Evolutionary conservation across 2,113 vertebrate genomes (phyloP).

Genomic region (Myanophis thanlyinensis): DNA sequence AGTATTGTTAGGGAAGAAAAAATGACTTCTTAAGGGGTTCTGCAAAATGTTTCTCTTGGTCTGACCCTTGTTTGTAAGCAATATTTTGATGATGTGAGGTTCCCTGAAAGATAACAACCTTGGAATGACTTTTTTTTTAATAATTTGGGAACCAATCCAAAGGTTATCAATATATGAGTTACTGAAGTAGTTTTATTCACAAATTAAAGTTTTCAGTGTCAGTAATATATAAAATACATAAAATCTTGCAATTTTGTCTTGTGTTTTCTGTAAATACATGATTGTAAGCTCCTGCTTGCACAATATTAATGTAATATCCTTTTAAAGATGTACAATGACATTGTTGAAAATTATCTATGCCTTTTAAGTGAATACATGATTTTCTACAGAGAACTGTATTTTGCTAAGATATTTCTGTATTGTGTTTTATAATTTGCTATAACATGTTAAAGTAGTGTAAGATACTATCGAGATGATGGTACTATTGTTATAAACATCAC

Average conservation of each 20-base stretch:
- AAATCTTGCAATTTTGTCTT: not conserved
- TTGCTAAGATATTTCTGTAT: not conserved
- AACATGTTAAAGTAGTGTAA: not conserved
- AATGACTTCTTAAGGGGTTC: not conserved
- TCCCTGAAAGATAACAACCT: not conserved
- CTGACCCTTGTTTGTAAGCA: not conserved
- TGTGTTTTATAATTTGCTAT: not conserved
- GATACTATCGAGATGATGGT: conserved; percentile 51
- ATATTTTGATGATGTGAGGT: not conserved
- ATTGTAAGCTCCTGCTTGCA: not conserved
- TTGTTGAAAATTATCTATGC: not conserved
- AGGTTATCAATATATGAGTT: not conserved
- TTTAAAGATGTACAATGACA: not conserved
- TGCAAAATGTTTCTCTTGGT: not conserved
- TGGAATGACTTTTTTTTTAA: not conserved
- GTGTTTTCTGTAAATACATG: not conserved
- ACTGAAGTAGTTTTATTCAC: not conserved
- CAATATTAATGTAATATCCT: not conserved
- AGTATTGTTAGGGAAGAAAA: not conserved
- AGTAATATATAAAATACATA: not conserved
- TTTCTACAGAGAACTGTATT: not conserved
- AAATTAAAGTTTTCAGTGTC: not conserved
- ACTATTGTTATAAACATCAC: conserved; percentile 25
- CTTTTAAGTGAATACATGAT: not conserved
- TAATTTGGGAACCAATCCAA: not conserved